Evolutionary conservation across 2,888 invertebrate species (phyloP), one percentile per base, ranked within the genome.

Genomic region (Drosophila kanekoi): DNA sequence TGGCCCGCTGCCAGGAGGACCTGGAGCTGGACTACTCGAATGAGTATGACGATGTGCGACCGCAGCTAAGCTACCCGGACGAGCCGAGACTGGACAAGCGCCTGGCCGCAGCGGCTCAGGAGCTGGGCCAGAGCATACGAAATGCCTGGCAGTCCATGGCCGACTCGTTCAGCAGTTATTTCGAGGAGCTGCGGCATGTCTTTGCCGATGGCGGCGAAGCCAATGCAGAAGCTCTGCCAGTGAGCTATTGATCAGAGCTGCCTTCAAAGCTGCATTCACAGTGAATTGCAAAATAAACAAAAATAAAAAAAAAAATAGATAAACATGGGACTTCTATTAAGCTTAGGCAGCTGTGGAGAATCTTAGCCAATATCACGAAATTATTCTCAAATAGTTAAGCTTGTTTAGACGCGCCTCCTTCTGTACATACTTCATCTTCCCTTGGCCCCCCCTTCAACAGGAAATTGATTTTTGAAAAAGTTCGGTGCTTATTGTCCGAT

Each of bases 41-140:
- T 56, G 85, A 90, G 47, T 87, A 90, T 20, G 78, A 76, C 37
- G 79, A 84, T 43, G 77, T 89, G 47, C 73, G 89, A 16, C 89
- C 91, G 1, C 65, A 67, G 13, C 32, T 73, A 13, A 38, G 47
- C 14, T 78, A 60, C 3, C 73, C 71, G 4, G 77, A 71, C 4
- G 61, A 59, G 9, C 64, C 79, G n/a, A 44, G 66, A 0, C 54
- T 81, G 33, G 83, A 77, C 20, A 69, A 72, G 28, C 74, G 73
- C 4, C 40, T 86, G 3, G 44, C 71, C 0, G 72, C 78, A 6
- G 73, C 62, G 0, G 80, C 81, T 3, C 62, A 81, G 18, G 47
- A 87, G 48, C 57, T 91, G 8, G 78, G 72, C 0, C 72, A 89
- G 32, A 72, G 62, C 37, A 61, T 91, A 3, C 66, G 68, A n/a